Conservation (phyloP, 2,797 vertebrate species). For the Enteromius unitaeniatus region DNA sequence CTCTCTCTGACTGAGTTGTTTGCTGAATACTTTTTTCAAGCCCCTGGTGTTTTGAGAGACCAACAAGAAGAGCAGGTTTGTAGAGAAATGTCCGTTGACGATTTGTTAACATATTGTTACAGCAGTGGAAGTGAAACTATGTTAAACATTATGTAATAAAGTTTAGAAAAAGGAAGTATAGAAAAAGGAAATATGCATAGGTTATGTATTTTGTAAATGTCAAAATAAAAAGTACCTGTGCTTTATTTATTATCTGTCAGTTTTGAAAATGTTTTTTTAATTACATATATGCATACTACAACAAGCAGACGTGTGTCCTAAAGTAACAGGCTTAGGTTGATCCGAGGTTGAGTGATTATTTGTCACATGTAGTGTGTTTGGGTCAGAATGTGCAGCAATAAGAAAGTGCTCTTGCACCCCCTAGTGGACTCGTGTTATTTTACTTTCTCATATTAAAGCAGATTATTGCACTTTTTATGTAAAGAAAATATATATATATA, state of each 20-base stretch:
- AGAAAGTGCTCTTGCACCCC: neutral
- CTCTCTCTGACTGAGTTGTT: neutral
- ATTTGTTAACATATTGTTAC: neutral
- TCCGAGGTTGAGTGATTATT: neutral
- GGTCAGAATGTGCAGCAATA: neutral
- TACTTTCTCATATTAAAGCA: neutral
- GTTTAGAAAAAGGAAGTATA: conserved; percentile 2
- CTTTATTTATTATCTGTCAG: neutral
- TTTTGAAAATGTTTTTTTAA: neutral
- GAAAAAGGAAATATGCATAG: neutral
- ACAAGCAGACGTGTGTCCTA: neutral
- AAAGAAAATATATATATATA: neutral
- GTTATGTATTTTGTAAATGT: neutral
- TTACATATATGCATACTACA: neutral
- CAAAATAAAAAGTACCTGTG: neutral
- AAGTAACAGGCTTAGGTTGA: neutral
- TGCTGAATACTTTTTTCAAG: neutral
- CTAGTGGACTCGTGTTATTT: neutral
- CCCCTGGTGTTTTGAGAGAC: neutral
- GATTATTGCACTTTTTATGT: neutral
- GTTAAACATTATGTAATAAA: neutral
- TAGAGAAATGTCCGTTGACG: neutral
- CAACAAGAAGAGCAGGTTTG: neutral
- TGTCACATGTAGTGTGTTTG: neutral
- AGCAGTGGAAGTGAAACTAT: neutral